Evolutionary conservation across 2,888 invertebrate genomes (phyloP).

Genomic region (Autographa gamma): DNA sequence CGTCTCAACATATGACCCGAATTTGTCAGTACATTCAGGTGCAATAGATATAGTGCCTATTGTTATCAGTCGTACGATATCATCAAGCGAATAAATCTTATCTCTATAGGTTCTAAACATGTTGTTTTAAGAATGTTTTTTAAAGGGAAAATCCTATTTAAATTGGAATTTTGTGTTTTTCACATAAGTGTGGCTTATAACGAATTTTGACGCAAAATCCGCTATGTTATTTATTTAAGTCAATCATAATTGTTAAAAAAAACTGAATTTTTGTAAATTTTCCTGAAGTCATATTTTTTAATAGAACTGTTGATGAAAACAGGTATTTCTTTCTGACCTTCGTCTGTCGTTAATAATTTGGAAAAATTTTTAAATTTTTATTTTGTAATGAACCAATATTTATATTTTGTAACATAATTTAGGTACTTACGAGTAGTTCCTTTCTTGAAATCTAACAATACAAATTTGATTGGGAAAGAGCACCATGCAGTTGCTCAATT

Average conservation of each 20-base stretch:
- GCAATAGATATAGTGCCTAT: slow-evolving; percentile 50
- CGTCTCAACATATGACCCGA: slow-evolving; percentile 54
- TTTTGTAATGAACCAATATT: too few species aligned
- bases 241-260: too few species aligned
- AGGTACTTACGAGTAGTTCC: background rate
- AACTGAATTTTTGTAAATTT: too few species aligned
- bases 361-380: too few species aligned
- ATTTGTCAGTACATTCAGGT: slow-evolving; percentile 63
- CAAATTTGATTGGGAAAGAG: background rate
- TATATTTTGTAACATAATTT: too few species aligned
- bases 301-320: too few species aligned
- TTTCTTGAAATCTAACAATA: background rate
- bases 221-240: too few species aligned
- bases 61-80: slow-evolving; percentile 49
- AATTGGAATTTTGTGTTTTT: background rate
- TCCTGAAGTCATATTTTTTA: too few species aligned
- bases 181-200: background rate
- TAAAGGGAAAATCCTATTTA: background rate
- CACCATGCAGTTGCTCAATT: background rate
- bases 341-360: too few species aligned
- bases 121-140: background rate
- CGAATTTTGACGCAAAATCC: background rate
- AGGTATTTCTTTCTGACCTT: too few species aligned
- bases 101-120: slow-evolving; percentile 24
- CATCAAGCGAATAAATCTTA: slow-evolving; percentile 31